Conservation (phyloP, 2,113 vertebrate species). For the Rhinolophus ferrumequinum region DNA sequence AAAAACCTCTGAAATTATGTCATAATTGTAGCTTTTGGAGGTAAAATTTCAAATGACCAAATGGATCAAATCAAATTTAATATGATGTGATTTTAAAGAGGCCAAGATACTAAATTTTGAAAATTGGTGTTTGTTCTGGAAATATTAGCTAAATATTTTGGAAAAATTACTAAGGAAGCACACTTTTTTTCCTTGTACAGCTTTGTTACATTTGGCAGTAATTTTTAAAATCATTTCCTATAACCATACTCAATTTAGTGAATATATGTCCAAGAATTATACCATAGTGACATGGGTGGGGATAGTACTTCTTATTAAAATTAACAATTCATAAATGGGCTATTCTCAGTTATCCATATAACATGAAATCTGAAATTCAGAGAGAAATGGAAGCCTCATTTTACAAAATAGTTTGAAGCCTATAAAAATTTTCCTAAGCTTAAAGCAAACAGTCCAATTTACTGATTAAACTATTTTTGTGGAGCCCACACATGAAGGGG, state of each 20-base stretch:
- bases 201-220: constrained; percentile 68
- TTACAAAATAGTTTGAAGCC: constrained; percentile 17
- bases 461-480: constrained; percentile 41
- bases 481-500: neutral
- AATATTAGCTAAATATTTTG: constrained; percentile 73
- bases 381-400: constrained; percentile 3
- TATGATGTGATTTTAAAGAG: constrained; percentile 73
- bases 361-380: neutral
- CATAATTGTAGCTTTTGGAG: constrained; percentile 72
- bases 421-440: neutral
- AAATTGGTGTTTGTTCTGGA: constrained; percentile 70
- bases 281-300: neutral
- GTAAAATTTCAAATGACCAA: constrained; percentile 62
- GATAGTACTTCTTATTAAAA: constrained; percentile 40
- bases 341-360: constrained; percentile 26
- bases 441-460: constrained; percentile 20
- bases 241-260: constrained; percentile 55
- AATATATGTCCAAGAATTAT: constrained; percentile 34
- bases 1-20: constrained; percentile 55
- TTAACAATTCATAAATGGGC: neutral
- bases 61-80: constrained; percentile 75
- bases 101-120: constrained; percentile 74
- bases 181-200: constrained; percentile 24
- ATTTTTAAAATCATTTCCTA: constrained; percentile 58
- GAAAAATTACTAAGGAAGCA: constrained; percentile 73